Base-by-base conservation (phyloP, 2,113 vertebrate species). In the Lonchura striata region DNA sequence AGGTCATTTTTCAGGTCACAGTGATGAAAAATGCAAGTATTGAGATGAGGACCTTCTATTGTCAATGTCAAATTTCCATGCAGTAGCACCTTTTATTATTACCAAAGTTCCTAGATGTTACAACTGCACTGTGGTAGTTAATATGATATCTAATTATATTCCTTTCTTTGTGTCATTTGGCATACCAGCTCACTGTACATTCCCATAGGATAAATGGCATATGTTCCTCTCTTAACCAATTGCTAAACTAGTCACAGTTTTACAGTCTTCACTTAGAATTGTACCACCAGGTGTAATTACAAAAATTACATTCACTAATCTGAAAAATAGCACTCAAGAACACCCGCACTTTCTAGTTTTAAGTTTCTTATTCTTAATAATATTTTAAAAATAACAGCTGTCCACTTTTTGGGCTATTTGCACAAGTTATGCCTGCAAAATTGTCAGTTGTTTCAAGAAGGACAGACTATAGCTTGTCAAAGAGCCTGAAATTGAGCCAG, bases 381-480 rank as follows among this genome's bases (percentile, higher is more conserved):
- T 30, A 79, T 88, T 91, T 96, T 57, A 63, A 1, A 64, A 85
- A 88, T 86, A 91, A 94, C 61, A 94, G 19, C 37, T 86, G 47
- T 64, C 82, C 52, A 42, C 89, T 96, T 91, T 68, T 69, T 50
- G 25, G 61, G 47, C 68, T 89, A 89, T 97, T 93, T 93, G 35
- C 56, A 70, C 65, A 88, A 44, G 54, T 94, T 50, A 85, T 86
- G 47, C 30, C 70, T 88, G 76, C 13, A 82, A 85, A 95, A 90
- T 81, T 68, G 35, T 68, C 88, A 87, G 2, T 87, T 91, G 35
- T 88, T 94, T 78, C 61, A 87, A 92, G 82, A 78, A 87, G 60
- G 37, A 86, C 54, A 94, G 85, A 96, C 95, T 93, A 95, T 60
- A 95, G 50, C 59, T 82, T 92, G 91, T 90, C 95, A 94, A 64